These are phyloP conservation scores for Tylochromis polylepis DNA, from an alignment of 2,113 vertebrate genomes.

Conservation along the genomic window DNA sequence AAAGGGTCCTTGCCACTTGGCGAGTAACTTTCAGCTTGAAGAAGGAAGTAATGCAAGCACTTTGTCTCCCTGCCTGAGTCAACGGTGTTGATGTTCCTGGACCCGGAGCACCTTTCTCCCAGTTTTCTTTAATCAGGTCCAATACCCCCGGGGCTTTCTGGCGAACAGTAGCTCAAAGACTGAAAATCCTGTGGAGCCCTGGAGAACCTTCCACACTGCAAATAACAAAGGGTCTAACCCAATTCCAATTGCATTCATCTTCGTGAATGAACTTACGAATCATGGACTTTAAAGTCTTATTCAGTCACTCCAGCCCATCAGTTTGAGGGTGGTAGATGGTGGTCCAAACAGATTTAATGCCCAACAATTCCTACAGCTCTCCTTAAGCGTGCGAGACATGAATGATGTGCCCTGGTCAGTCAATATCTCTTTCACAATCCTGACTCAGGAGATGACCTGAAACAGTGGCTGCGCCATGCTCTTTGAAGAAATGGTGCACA, in stretches of 20 bases:
- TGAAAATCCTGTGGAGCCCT: neutral
- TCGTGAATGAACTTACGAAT: neutral
- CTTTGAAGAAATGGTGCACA: too few relatives aligned
- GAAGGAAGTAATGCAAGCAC: neutral
- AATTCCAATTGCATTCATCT: neutral
- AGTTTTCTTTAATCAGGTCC: neutral
- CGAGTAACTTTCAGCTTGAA: neutral
- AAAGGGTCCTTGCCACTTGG: neutral
- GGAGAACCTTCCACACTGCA: neutral
- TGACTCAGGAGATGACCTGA: neutral
- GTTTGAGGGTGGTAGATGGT: neutral
- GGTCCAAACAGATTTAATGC: neutral
- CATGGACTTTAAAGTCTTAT: neutral
- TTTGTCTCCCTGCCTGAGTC: neutral
- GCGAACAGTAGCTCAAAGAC: fast-evolving
- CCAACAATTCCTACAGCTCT: neutral
- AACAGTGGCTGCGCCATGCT: neutral
- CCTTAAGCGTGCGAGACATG: neutral
- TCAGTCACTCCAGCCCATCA: neutral
- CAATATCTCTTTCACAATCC: neutral
- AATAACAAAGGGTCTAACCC: neutral
- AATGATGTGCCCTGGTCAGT: neutral
- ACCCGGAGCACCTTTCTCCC: neutral
- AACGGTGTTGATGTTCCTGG: fast-evolving
- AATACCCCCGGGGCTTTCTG: neutral